These are phyloP conservation scores for Naso thynnoides DNA, from an alignment of 2,797 vertebrate species.

Conservation along the genomic window DNA sequence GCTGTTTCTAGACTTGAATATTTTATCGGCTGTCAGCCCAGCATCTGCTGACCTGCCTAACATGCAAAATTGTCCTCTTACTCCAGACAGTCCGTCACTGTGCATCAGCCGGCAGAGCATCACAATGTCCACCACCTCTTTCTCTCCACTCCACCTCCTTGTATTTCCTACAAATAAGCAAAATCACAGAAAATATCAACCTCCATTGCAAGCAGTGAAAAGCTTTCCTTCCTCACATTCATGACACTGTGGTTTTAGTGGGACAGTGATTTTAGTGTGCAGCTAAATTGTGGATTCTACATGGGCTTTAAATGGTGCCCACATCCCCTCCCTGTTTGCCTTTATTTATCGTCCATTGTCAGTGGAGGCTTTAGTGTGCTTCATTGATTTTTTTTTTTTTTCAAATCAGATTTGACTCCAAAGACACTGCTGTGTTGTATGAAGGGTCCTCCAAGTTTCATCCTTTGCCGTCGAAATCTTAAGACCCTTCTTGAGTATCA, in stretches of 20 bases:
- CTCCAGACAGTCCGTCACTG: slow-evolving; percentile 75
- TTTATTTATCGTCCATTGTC: neutral
- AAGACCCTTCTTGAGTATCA: neutral
- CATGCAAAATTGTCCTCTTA: slow-evolving; percentile 66
- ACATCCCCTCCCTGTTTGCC: neutral
- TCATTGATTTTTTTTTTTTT: neutral
- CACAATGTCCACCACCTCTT: slow-evolving; percentile 38
- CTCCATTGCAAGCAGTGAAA: neutral
- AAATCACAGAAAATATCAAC: slow-evolving; percentile 20
- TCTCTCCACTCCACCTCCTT: slow-evolving; percentile 15
- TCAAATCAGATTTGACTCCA: neutral
- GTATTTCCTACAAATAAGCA: slow-evolving; percentile 46
- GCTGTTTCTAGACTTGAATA: slow-evolving; percentile 77
- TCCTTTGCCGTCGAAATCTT: too few species aligned
- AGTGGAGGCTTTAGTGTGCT: neutral
- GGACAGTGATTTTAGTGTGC: neutral
- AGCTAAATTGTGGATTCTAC: slow-evolving; percentile 1
- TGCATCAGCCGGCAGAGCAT: slow-evolving; percentile 73
- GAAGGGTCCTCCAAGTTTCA: neutral
- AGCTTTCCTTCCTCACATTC: neutral
- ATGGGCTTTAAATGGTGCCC: neutral
- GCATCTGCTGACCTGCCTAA: slow-evolving; percentile 76
- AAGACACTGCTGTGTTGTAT: neutral
- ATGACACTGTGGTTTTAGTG: neutral
- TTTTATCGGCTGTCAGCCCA: slow-evolving; percentile 81